Evolutionary conservation across 1,140 invertebrate species (phyloP).

Genomic region (Drosophila subpulchrella): DNA sequence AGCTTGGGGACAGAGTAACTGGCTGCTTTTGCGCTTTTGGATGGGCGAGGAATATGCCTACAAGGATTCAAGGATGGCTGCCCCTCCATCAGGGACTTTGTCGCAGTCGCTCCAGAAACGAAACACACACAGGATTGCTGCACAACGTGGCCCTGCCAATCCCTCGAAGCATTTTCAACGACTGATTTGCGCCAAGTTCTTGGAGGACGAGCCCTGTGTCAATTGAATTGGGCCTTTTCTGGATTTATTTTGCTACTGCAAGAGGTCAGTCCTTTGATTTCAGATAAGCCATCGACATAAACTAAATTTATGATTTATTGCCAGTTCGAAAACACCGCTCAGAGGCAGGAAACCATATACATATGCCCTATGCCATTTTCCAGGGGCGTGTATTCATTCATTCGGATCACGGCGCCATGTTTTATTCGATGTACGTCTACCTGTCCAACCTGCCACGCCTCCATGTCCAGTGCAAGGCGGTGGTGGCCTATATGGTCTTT

Average conservation of each 20-base stretch:
- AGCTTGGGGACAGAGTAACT: slow-evolving; percentile 94
- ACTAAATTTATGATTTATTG: slow-evolving; percentile 6
- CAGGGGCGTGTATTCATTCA: no score
- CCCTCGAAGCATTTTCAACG: slow-evolving; percentile 79
- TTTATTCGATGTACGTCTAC: slow-evolving; percentile 72
- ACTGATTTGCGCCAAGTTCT: slow-evolving; percentile 84
- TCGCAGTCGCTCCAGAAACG: slow-evolving; percentile 79
- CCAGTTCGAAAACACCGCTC: slow-evolving; percentile 88
- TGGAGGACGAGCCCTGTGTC: slow-evolving; percentile 85
- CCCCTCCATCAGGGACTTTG: slow-evolving; percentile 67
- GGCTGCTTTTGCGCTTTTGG: slow-evolving; percentile 94
- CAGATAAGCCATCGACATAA: no score
- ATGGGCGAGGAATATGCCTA: slow-evolving; percentile 93
- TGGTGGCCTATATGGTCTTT: slow-evolving; percentile 77
- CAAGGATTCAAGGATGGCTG: slow-evolving; percentile 86
- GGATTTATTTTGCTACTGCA: slow-evolving; percentile 94
- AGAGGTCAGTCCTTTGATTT: slow-evolving; percentile 86
- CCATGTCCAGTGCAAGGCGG: slow-evolving; percentile 68
- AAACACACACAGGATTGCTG: slow-evolving; percentile 81
- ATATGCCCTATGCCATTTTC: no score
- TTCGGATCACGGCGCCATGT: slow-evolving; percentile 62
- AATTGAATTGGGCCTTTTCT: slow-evolving; percentile 95
- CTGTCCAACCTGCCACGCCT: slow-evolving; percentile 73
- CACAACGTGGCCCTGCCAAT: slow-evolving; percentile 83
- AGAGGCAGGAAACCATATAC: slow-evolving; percentile 85